Evolutionary conservation across 2,888 invertebrate genomes (phyloP).

Genomic region (Noctua janthina): DNA sequence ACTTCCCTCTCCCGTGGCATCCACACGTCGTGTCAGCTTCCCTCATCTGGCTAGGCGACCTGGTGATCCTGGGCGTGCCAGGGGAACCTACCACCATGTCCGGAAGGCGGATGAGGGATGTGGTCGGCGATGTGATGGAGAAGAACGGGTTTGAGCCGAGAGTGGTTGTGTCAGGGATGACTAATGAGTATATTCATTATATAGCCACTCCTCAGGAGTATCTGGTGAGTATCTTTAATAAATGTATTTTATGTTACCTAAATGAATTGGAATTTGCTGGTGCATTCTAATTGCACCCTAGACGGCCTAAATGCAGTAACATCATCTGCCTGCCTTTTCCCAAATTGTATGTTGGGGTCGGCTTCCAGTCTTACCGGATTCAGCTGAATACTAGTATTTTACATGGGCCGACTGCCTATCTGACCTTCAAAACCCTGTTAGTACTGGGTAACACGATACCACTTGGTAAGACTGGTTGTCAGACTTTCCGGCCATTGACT

Average conservation of each 20-base stretch:
- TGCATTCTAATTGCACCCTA: not conserved
- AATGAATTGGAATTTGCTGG: not conserved
- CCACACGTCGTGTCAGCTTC: constrained; percentile 94
- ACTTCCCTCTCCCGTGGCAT: constrained; percentile 94
- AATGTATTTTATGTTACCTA: not conserved
- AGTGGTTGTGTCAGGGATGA: constrained; percentile 94
- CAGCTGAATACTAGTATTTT: not conserved
- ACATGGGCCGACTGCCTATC: not conserved
- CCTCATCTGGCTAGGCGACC: constrained; percentile 92
- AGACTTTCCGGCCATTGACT: too few species aligned
- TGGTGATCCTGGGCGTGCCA: constrained; percentile 93
- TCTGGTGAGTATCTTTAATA: constrained; percentile 75
- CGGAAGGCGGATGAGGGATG: constrained; percentile 92
- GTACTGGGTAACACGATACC: too few species aligned
- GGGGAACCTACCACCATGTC: constrained; percentile 97
- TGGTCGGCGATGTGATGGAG: constrained; percentile 83
- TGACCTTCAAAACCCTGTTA: not conserved
- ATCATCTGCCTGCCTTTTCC: not conserved
- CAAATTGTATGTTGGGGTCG: not conserved
- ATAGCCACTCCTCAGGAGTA: constrained; percentile 96
- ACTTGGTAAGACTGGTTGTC: too few species aligned
- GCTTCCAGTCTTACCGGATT: not conserved
- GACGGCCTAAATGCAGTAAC: not conserved
- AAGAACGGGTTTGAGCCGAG: constrained; percentile 80
- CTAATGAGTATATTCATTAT: constrained; percentile 96